Evolutionary conservation across 2,888 invertebrate genomes (phyloP).

Genomic region (Merodon equestris): DNA sequence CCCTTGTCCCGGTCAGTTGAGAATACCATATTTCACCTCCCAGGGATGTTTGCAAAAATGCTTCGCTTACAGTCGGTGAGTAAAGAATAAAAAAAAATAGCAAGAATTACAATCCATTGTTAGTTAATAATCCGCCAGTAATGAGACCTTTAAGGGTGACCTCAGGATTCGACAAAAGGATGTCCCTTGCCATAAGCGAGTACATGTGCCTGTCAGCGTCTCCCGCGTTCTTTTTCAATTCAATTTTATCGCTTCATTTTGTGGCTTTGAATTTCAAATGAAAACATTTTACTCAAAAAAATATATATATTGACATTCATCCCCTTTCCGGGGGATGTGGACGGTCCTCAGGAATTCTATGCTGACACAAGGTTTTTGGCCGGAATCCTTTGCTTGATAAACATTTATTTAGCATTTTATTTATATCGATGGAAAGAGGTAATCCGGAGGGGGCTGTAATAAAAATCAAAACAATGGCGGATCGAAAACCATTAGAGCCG

Average conservation of each 20-base stretch:
- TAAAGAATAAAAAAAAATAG: conserved; percentile 7
- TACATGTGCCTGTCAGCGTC: conserved; percentile 14
- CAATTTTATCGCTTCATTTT: conserved; percentile 68
- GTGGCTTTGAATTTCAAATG: conserved; percentile 68
- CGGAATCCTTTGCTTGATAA: conserved; percentile 52
- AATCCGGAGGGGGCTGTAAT: conserved; percentile 44
- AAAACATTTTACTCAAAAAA: conserved; percentile 56
- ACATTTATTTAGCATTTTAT: conserved; percentile 60
- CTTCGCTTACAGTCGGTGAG: conserved; percentile 21
- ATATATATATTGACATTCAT: conserved; percentile 42
- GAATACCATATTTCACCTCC: conserved; percentile 43
- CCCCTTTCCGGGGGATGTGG: conserved; percentile 12
- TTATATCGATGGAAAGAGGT: conserved; percentile 25
- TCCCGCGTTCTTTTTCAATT: conserved; percentile 40
- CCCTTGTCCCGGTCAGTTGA: not conserved
- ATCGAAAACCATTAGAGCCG: conserved; percentile 48
- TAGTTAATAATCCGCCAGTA: conserved; percentile 64
- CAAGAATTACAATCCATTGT: conserved; percentile 65
- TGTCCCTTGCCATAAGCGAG: conserved; percentile 8
- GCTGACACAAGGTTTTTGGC: conserved; percentile 47
- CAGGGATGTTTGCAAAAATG: conserved; percentile 38
- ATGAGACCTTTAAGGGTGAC: conserved; percentile 65
- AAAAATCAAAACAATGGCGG: conserved; percentile 58
- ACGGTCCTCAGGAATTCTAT: conserved; percentile 30
- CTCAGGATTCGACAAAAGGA: conserved; percentile 37